Base-by-base conservation (phyloP, 2,888 invertebrate genomes). In the Timandra comae region DNA sequence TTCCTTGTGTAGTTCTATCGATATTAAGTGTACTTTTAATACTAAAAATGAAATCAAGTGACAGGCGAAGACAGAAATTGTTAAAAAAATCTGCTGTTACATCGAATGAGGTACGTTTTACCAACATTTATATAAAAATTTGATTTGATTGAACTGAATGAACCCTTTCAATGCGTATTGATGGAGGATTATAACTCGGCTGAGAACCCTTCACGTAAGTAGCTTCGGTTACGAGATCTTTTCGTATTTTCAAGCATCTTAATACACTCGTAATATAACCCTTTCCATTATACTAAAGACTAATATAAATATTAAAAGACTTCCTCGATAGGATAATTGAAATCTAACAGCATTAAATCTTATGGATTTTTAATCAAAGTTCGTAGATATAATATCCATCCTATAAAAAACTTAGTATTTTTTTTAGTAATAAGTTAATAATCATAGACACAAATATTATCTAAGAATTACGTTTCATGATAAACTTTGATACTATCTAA, bases 1-100 rank as follows among this genome's bases (percentile, higher is more conserved):
- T 97, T 52, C 98, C 98, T 0, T 97, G 97, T 73, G 86, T 95
- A 56, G 91, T 95, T 16, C 77, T 98, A 29, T 97, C 97, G 0
- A 90, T 94, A 53, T 82, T 95, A 46, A 94, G 94, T 64, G 86
- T 92, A 30, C 88, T 92, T 47, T 78, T 95, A 37, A 93, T 95
- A 41, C 76, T 90, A 41, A 94, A 94, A 31, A 82, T 96, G 61
- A 85, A 94, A 53, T 93, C 94, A 41, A 93, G 95, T 24, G 95
- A 95, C 63, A 88, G 90, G 41, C 87, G 95, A 19, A 86, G 94
- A 41, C 91, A 93, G 59, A 90, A 91, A 59, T 75, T 94, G 26
- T 77, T 89, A 39, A 86, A 87, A 48, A 84, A 84, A 47, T 80
- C 82, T 21, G 69, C 75, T 5, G 69, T 85, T 29, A 56, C 65